These are phyloP conservation scores for Orientallactaga sibirica DNA, from an alignment of 2,797 vertebrate genomes.

Conservation along the genomic window DNA sequence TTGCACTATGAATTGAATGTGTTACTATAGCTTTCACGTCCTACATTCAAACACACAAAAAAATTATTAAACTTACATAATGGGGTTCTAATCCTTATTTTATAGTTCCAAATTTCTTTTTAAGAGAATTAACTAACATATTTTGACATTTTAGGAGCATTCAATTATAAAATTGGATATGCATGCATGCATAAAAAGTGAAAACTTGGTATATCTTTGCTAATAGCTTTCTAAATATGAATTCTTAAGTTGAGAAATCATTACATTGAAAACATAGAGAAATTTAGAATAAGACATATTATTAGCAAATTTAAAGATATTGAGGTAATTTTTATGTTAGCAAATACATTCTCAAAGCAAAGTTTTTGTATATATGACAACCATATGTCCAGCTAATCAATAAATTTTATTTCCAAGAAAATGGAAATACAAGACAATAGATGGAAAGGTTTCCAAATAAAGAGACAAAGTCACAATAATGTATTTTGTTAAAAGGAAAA, in stretches of 20 bases:
- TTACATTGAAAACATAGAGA: background rate
- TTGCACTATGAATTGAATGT: slow-evolving; percentile 98
- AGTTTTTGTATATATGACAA: slow-evolving; percentile 33
- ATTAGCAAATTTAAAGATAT: background rate
- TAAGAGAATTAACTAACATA: slow-evolving; percentile 15
- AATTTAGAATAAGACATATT: slow-evolving; percentile 40
- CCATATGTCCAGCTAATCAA: slow-evolving; percentile 12
- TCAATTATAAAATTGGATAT: background rate
- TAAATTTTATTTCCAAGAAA: slow-evolving; percentile 24
- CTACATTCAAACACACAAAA: slow-evolving; percentile 86
- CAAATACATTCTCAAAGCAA: slow-evolving; percentile 23
- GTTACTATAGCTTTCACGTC: slow-evolving; percentile 99
- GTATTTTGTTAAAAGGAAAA: background rate
- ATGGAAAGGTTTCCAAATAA: background rate
- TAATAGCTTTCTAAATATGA: background rate
- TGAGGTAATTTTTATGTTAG: slow-evolving; percentile 36
- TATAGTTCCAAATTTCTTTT: background rate
- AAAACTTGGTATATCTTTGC: background rate
- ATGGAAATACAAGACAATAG: background rate
- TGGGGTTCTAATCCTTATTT: slow-evolving; percentile 16
- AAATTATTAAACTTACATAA: background rate
- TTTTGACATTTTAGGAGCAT: background rate
- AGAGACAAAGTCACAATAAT: slow-evolving; percentile 6
- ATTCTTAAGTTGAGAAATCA: background rate
- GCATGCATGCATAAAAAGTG: background rate